Percentiles rank a stretch among this genome's conserved stretches.
Evolutionary conservation across 2,797 vertebrate species (phyloP).

Genomic region (Sebastes elongatus): DNA sequence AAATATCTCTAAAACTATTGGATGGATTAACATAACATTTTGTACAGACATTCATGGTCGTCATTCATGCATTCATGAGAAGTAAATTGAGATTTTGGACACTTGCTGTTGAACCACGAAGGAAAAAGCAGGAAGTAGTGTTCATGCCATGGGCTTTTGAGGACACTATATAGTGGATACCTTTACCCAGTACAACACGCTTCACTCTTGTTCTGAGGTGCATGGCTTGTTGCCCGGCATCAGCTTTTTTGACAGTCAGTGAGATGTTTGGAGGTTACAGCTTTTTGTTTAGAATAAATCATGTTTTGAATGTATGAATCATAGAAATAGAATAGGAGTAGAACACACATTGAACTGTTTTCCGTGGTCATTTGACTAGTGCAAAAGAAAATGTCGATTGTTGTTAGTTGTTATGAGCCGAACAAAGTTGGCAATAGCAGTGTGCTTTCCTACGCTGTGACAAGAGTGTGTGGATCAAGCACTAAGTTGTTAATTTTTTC

Average conservation of each 20-base stretch:
- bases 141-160: not conserved
- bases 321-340: too few relatives aligned
- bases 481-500: accelerated
- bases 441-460: too few relatives aligned
- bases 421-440: too few relatives aligned
- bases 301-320: not conserved
- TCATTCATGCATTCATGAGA: not conserved
- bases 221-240: slow-evolving; percentile 38
- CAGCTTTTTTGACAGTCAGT: slow-evolving; percentile 6
- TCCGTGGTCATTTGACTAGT: too few relatives aligned
- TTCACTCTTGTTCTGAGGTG: not conserved
- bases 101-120: not conserved
- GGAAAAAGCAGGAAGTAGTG: not conserved
- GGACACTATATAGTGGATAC: not conserved
- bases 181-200: not conserved
- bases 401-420: too few relatives aligned
- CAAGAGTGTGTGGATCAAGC: too few relatives aligned
- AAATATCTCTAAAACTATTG: not conserved
- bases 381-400: too few relatives aligned
- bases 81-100: not conserved
- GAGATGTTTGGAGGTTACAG: not conserved
- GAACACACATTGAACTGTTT: too few relatives aligned
- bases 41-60: not conserved
- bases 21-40: not conserved
- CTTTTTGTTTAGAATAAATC: slow-evolving; percentile 23